Evolutionary conservation across 2,888 invertebrate genomes (phyloP).

Genomic region (Lymantria monacha): DNA sequence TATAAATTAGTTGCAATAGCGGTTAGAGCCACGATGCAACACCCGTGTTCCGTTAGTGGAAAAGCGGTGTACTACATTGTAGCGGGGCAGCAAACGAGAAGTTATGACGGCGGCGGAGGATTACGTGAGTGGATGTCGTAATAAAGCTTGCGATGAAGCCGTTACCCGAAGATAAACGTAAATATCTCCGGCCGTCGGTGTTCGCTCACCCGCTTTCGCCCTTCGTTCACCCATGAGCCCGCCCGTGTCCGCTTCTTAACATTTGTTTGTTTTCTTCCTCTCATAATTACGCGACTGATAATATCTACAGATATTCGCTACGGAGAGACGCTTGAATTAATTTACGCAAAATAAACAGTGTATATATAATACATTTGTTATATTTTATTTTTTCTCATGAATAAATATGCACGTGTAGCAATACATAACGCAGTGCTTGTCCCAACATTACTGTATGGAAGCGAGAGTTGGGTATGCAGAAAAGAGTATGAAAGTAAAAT

Average conservation of each 20-base stretch:
- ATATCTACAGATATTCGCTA: slow-evolving; percentile 36
- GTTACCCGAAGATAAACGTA: slow-evolving; percentile 82
- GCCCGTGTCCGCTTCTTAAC: slow-evolving; percentile 25
- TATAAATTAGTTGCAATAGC: slow-evolving; percentile 16
- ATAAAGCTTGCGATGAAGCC: slow-evolving; percentile 83
- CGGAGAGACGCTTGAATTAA: slow-evolving; percentile 16
- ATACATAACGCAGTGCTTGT: too few species aligned
- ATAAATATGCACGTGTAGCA: neutral
- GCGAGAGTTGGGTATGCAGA: too few species aligned
- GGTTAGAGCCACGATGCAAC: slow-evolving; percentile 46
- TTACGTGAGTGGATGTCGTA: slow-evolving; percentile 83
- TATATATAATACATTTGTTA: too few species aligned
- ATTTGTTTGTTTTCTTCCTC: slow-evolving; percentile 42
- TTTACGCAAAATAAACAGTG: slow-evolving; percentile 12
- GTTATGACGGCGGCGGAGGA: slow-evolving; percentile 80
- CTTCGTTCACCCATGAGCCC: slow-evolving; percentile 33
- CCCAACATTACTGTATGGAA: too few species aligned
- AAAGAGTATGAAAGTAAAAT: too few species aligned
- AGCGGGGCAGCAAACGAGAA: slow-evolving; percentile 76
- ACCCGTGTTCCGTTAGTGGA: slow-evolving; percentile 56
- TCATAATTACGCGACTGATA: slow-evolving; percentile 45
- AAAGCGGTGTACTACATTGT: slow-evolving; percentile 74
- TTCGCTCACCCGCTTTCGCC: slow-evolving; percentile 49
- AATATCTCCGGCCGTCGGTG: slow-evolving; percentile 75
- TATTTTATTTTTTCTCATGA: too few species aligned